These are phyloP conservation scores for Drepana arcuata DNA, from an alignment of 1,140 invertebrate species.

Conservation along the genomic window DNA sequence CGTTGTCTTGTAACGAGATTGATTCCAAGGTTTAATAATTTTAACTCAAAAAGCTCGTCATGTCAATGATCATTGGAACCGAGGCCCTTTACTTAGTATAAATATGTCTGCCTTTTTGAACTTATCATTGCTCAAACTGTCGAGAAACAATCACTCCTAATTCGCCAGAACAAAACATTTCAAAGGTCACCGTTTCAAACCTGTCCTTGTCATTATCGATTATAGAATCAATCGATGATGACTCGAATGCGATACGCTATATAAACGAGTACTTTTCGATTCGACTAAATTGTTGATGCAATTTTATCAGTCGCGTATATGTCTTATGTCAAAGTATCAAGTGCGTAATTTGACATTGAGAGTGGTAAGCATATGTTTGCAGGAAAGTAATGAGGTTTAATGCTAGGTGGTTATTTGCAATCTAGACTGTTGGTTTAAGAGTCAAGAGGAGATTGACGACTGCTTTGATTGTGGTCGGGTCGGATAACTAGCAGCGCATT, in stretches of 20 bases:
- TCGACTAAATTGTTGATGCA: constrained; percentile 13
- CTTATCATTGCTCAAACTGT: too few species aligned
- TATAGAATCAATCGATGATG: constrained; percentile 40
- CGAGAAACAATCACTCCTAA: neutral
- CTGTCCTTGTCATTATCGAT: constrained; percentile 31
- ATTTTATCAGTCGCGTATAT: constrained; percentile 17
- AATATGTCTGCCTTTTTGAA: too few species aligned
- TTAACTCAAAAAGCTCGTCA: neutral
- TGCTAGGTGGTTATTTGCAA: constrained; percentile 47
- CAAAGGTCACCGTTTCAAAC: constrained; percentile 23
- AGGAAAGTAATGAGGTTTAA: constrained; percentile 49
- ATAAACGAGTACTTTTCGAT: constrained; percentile 20
- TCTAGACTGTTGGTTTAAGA: constrained; percentile 52
- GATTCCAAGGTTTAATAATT: too few species aligned
- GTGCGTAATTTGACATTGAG: constrained; percentile 11
- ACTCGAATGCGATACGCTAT: constrained; percentile 25
- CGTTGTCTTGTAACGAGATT: too few species aligned
- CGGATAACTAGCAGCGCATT: constrained; percentile 19
- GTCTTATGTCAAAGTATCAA: constrained; percentile 25
- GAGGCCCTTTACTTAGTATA: neutral
- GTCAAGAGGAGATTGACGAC: constrained; percentile 28
- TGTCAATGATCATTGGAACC: neutral
- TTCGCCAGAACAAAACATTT: neutral
- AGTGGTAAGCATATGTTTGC: constrained; percentile 23
- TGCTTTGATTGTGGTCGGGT: constrained; percentile 31